A percentile compares a stretch with the other conserved stretches of the same genome.
Evolutionary conservation across 2,888 invertebrate species (phyloP).

Genomic region (Cyrtodaria siliqua): DNA sequence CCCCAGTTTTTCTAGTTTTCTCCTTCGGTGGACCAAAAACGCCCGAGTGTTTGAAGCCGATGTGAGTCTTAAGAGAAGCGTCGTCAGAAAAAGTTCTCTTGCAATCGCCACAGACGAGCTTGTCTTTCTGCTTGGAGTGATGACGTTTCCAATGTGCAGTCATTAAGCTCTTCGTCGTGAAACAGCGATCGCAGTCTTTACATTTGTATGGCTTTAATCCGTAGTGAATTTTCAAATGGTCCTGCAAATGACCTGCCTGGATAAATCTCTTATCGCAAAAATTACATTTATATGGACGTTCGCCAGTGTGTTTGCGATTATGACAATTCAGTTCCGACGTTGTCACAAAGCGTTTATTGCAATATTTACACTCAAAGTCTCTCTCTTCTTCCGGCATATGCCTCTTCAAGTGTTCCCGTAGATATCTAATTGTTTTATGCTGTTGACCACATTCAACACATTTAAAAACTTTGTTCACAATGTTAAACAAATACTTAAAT

Average conservation of each 20-base stretch:
- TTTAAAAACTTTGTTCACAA: neutral
- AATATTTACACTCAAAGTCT: conserved; percentile 28
- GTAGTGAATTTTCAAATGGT: conserved; percentile 36
- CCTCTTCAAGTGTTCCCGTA: conserved; percentile 49
- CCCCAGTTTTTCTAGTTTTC: neutral
- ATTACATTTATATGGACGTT: conserved; percentile 40
- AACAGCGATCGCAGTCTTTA: conserved; percentile 20
- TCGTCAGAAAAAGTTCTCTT: conserved; percentile 18
- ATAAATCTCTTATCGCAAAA: conserved; percentile 50
- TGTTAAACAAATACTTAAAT: neutral
- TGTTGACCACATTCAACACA: conserved; percentile 15
- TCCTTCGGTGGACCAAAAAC: neutral
- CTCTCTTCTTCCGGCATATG: conserved; percentile 33
- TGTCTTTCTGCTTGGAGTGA: conserved; percentile 8
- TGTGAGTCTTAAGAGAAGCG: conserved; percentile 27
- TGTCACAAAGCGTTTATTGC: conserved; percentile 46
- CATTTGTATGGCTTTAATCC: conserved; percentile 37
- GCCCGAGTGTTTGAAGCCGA: conserved; percentile 35
- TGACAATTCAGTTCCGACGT: conserved; percentile 42
- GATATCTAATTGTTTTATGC: conserved; percentile 22
- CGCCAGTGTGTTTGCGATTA: conserved; percentile 37
- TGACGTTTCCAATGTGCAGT: conserved; percentile 25
- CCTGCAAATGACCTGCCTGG: conserved; percentile 50
- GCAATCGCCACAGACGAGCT: conserved; percentile 33
- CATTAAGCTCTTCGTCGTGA: conserved; percentile 39